A percentile compares a stretch with the other conserved stretches of the same genome.
phyloP scores from a whole-genome alignment of 2,113 vertebrate genomes.

The Grantiella picta region DNA sequence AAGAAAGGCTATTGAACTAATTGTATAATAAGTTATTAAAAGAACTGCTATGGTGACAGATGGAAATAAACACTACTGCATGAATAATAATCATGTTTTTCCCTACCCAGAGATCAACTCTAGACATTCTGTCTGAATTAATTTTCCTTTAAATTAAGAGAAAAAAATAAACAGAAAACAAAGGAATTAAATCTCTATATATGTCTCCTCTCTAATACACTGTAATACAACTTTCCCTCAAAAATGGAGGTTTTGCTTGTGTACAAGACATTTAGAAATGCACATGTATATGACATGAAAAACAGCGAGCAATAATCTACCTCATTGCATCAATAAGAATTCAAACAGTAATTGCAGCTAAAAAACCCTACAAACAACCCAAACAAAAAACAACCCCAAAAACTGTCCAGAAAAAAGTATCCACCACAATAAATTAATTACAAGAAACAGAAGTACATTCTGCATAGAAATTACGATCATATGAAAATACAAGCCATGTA shows the following conservation, averaged over 20 bases:
- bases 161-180: slow-evolving; percentile 42
- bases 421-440: background rate
- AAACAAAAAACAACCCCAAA: background rate
- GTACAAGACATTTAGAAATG: background rate
- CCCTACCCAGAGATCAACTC: slow-evolving; percentile 61
- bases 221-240: background rate
- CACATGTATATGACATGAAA: background rate
- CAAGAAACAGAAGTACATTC: background rate
- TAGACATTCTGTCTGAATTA: slow-evolving; percentile 69
- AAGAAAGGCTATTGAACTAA: slow-evolving; percentile 56
- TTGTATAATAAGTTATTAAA: slow-evolving; percentile 62
- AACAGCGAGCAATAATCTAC: background rate
- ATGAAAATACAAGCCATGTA: background rate
- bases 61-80: slow-evolving; percentile 66
- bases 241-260: background rate
- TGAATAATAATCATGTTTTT: slow-evolving; percentile 66
- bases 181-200: slow-evolving; percentile 15
- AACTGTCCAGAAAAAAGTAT: background rate
- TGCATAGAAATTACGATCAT: background rate
- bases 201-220: background rate
- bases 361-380: background rate
- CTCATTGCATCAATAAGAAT: background rate
- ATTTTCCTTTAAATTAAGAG: slow-evolving; percentile 64
- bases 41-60: slow-evolving; percentile 58
- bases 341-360: background rate